Conservation (phyloP, 2,888 invertebrate species). For the Stictocephala bisonia region DNA sequence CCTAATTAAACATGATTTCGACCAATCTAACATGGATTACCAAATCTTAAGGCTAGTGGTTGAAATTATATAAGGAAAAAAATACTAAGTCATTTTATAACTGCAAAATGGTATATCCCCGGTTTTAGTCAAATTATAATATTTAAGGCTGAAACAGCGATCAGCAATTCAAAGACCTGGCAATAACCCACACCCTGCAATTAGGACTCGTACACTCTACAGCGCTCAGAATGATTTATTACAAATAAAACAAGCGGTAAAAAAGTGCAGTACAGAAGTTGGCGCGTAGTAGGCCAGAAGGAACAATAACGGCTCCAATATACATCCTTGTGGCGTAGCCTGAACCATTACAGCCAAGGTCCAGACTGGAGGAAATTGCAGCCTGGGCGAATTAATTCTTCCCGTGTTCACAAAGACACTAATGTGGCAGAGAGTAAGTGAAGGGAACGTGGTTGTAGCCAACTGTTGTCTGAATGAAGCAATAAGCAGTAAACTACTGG, state of each 20-base stretch:
- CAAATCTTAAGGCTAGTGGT: too few relatives aligned
- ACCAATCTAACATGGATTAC: too few relatives aligned
- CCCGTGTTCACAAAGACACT: conserved; percentile 26
- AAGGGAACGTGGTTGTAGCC: too few relatives aligned
- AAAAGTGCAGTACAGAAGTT: conserved; percentile 26
- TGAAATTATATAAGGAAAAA: too few relatives aligned
- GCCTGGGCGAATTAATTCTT: conserved; percentile 32
- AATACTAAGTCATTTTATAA: too few relatives aligned
- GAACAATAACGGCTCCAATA: conserved; percentile 35
- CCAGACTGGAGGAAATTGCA: conserved; percentile 25
- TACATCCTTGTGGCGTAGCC: conserved; percentile 25
- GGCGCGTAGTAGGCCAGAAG: background rate
- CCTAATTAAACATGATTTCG: too few relatives aligned
- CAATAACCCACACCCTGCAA: conserved; percentile 16
- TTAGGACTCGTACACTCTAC: conserved; percentile 3
- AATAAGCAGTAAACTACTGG: too few relatives aligned
- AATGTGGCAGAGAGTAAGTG: conserved; percentile 38
- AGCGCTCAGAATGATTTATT: conserved; percentile 24
- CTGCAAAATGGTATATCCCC: too few relatives aligned
- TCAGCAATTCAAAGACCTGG: conserved; percentile 22
- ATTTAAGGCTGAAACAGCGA: too few relatives aligned
- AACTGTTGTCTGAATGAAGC: too few relatives aligned
- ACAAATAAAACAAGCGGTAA: conserved; percentile 37
- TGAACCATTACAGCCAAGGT: conserved; percentile 25
- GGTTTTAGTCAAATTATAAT: too few relatives aligned